A percentile compares a stretch with the other conserved stretches of the same genome.
Conservation (phyloP, 2,888 invertebrate species). For the Tortrix viridana region DNA sequence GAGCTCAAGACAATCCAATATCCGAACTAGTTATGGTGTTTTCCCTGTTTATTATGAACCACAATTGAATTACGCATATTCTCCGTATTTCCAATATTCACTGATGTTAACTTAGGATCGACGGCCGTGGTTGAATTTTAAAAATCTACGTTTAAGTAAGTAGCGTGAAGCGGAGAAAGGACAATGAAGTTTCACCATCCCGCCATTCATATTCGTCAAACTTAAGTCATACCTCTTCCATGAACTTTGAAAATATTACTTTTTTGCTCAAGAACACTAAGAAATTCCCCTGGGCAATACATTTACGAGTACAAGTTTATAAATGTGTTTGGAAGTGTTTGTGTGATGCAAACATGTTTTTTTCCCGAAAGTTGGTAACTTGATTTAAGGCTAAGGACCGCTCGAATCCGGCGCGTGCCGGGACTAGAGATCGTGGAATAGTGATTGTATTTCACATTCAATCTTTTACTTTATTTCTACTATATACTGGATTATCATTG, state of each 20-base stretch:
- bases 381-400: slow-evolving; percentile 7
- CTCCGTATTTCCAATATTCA: no score
- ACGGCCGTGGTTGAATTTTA: no score
- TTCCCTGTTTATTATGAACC: slow-evolving; percentile 26
- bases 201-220: not conserved
- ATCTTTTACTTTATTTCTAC: no score
- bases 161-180: no score
- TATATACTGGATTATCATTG: no score
- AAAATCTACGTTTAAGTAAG: no score
- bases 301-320: slow-evolving; percentile 17
- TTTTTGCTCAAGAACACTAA: slow-evolving; percentile 8
- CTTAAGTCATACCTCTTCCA: not conserved
- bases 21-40: slow-evolving; percentile 15
- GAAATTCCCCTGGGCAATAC: slow-evolving; percentile 20
- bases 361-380: slow-evolving; percentile 24
- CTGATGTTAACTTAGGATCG: no score
- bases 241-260: not conserved
- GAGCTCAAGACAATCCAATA: slow-evolving; percentile 25
- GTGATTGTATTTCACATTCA: not conserved
- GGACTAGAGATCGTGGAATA: slow-evolving; percentile 5
- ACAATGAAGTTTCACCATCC: no score
- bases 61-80: no score
- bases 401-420: not conserved
- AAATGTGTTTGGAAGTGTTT: slow-evolving; percentile 21
- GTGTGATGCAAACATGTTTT: slow-evolving; percentile 20